Percentiles rank a stretch among this genome's conserved stretches.
These are phyloP conservation scores for Gerris lacustris DNA, from an alignment of 2,888 invertebrate genomes.

Conservation along the genomic window DNA sequence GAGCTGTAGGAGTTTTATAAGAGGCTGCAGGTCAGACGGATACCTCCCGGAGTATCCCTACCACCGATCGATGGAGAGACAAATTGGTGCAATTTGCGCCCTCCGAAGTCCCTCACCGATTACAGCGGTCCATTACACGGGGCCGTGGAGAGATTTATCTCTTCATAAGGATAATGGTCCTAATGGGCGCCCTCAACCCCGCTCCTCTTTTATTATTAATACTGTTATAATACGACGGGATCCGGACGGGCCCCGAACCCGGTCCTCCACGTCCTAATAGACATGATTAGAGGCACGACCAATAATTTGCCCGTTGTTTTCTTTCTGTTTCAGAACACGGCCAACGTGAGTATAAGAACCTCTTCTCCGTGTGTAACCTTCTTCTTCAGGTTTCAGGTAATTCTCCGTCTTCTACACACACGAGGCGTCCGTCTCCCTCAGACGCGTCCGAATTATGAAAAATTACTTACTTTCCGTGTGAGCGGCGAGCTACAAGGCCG, in stretches of 20 bases:
- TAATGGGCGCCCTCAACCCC: not conserved
- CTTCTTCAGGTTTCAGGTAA: not conserved
- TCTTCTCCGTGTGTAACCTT: not conserved
- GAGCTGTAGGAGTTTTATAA: too few relatives aligned
- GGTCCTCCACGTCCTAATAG: too few relatives aligned
- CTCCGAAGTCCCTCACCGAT: not conserved
- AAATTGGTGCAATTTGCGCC: slow-evolving; percentile 1
- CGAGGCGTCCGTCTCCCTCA: not conserved
- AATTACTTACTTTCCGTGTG: not conserved
- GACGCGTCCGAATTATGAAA: not conserved
- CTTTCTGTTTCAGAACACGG: slow-evolving; percentile 6
- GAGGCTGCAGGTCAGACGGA: too few relatives aligned
- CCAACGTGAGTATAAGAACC: slow-evolving; percentile 3
- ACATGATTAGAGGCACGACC: too few relatives aligned
- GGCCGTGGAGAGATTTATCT: slow-evolving; percentile 24
- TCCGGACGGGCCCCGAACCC: not conserved
- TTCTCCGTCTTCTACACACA: not conserved
- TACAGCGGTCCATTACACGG: not conserved
- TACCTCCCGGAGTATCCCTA: too few relatives aligned
- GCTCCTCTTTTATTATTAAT: slow-evolving; percentile 7
- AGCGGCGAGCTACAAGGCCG: too few relatives aligned
- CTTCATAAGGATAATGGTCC: slow-evolving; percentile 25
- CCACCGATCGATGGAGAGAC: not conserved
- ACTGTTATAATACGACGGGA: slow-evolving; percentile 8
- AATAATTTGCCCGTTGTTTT: not conserved